Percentiles rank a stretch among this genome's conserved stretches.
These are phyloP conservation scores for Perodicticus potto DNA, from an alignment of 2,797 vertebrate genomes.

Conservation along the genomic window DNA sequence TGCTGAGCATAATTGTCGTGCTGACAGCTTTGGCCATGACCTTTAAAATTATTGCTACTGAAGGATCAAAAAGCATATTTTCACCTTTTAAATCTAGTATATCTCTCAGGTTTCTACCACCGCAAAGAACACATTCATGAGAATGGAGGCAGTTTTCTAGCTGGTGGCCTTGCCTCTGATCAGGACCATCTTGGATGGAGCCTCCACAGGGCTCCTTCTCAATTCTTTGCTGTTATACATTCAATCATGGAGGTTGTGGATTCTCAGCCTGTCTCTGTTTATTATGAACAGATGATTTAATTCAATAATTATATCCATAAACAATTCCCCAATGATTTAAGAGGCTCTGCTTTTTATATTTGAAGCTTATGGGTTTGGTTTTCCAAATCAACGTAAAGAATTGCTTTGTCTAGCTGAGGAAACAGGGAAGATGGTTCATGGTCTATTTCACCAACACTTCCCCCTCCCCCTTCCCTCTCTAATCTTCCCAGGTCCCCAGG, in stretches of 20 bases:
- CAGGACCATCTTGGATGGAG: not conserved
- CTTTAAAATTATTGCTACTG: conserved; percentile 60
- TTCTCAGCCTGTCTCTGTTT: conserved; percentile 53
- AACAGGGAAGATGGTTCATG: not conserved
- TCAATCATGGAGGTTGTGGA: not conserved
- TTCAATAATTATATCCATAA: conserved; percentile 60
- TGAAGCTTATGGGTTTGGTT: conserved; percentile 61
- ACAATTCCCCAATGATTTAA: conserved; percentile 61
- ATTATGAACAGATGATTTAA: conserved; percentile 68
- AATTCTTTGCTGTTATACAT: not conserved
- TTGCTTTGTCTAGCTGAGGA: conserved; percentile 49
- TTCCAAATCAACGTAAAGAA: conserved; percentile 47
- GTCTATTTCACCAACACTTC: conserved; percentile 23
- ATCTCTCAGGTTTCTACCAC: not conserved
- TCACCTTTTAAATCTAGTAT: conserved; percentile 4
- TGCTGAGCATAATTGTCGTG: conserved; percentile 48
- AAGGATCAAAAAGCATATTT: conserved; percentile 66
- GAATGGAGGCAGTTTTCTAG: not conserved
- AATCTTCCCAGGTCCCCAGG: not conserved
- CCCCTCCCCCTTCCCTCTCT: not conserved
- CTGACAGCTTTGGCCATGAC: conserved; percentile 9
- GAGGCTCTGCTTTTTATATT: conserved; percentile 62
- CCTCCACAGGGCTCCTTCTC: not conserved
- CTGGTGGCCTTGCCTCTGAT: not conserved
- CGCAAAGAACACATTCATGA: not conserved